Evolutionary conservation across 92 coral and sea anemone species (phyloP).

Genomic region (Porites lobata): DNA sequence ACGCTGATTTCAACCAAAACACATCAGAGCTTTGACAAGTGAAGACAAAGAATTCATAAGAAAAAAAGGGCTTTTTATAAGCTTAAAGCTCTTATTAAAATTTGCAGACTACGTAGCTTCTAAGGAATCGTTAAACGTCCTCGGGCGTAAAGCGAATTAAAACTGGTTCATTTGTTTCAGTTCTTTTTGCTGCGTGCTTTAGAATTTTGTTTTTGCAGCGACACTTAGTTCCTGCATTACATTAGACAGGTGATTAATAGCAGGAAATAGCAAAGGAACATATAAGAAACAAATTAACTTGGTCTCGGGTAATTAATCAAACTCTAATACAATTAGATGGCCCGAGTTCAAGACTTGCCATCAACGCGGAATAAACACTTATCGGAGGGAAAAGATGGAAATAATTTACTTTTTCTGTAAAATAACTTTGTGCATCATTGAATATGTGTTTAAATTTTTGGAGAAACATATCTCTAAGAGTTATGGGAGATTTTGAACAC

Average conservation of each 20-base stretch:
- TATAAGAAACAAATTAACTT: slow-evolving; percentile 44
- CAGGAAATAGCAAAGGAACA: slow-evolving; percentile 53
- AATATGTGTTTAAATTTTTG: too few relatives aligned
- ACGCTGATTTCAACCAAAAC: slow-evolving; percentile 22
- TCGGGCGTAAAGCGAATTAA: background rate
- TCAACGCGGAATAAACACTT: background rate
- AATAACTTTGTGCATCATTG: too few relatives aligned
- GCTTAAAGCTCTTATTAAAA: background rate
- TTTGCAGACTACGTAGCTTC: background rate
- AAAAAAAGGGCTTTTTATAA: background rate
- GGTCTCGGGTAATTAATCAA: slow-evolving; percentile 42
- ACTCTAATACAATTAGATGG: slow-evolving; percentile 42
- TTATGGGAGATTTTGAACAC: too few relatives aligned
- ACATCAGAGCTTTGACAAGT: slow-evolving; percentile 25
- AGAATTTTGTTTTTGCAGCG: slow-evolving; percentile 22
- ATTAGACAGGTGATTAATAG: slow-evolving; percentile 50
- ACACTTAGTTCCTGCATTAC: slow-evolving; percentile 37
- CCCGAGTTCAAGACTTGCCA: background rate
- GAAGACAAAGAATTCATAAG: slow-evolving; percentile 9
- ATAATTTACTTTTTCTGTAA: too few relatives aligned
- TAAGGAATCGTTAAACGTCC: background rate
- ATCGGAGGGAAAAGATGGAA: too few relatives aligned
- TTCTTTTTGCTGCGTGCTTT: background rate
- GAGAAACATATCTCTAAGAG: too few relatives aligned
- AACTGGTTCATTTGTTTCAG: background rate